Conservation (phyloP, 2,888 invertebrate genomes). For the Rutpela maculata region DNA sequence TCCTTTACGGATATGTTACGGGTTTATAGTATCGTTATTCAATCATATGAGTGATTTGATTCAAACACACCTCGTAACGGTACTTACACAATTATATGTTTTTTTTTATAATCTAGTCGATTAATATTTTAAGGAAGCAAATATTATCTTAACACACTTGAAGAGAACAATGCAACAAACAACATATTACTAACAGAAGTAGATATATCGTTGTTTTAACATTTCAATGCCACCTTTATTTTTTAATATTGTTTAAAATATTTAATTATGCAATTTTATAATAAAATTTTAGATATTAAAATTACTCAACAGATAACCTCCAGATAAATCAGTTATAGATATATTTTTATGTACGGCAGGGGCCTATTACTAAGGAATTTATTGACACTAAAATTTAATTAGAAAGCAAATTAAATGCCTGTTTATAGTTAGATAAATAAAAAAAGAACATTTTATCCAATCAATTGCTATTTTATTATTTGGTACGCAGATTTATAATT, state of each 20-base stretch:
- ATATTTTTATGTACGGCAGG: neutral
- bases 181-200: neutral
- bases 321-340: neutral
- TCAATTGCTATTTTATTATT: neutral
- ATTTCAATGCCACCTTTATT: neutral
- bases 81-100: neutral
- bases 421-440: neutral
- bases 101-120: neutral
- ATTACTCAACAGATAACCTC: neutral
- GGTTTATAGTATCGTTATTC: neutral
- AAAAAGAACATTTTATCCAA: neutral
- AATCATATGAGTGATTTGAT: neutral
- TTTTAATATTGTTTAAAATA: neutral
- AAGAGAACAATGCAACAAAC: neutral
- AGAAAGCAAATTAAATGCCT: neutral
- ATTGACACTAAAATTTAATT: neutral
- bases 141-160: neutral
- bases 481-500: neutral
- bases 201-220: neutral
- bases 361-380: neutral
- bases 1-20: neutral
- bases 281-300: neutral
- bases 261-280: neutral
- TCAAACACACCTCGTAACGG: neutral
- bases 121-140: slow-evolving; percentile 2